phyloP scores from a whole-genome alignment of 1,140 invertebrate genomes.

The Chrysopa pallens region DNA sequence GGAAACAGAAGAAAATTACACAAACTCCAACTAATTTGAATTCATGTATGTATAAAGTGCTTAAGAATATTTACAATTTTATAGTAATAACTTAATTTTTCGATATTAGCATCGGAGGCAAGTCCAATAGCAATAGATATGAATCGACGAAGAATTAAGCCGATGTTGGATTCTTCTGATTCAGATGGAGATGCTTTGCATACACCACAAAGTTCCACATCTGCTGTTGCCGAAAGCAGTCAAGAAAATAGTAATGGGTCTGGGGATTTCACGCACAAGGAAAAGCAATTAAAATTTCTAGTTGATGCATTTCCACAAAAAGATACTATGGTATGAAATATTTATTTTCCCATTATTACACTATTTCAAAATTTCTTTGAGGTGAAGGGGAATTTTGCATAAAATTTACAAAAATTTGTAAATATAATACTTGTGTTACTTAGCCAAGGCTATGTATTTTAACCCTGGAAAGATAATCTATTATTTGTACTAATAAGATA shows the following conservation, averaged over 20 bases:
- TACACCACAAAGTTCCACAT: background rate
- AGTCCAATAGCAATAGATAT: slow-evolving; percentile 1
- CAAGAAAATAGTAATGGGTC: background rate
- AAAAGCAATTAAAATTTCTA: slow-evolving; percentile 18
- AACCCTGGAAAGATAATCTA: background rate
- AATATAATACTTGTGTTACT: no score
- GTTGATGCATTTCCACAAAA: slow-evolving; percentile 10
- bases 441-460: background rate
- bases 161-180: slow-evolving; percentile 15
- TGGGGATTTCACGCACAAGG: slow-evolving; percentile 6
- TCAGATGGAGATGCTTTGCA: slow-evolving; percentile 13
- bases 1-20: slow-evolving; percentile 15
- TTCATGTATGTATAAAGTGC: slow-evolving; percentile 11
- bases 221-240: background rate
- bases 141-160: slow-evolving; percentile 8
- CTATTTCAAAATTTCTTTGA: background rate
- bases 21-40: slow-evolving; percentile 4
- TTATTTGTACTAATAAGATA: background rate
- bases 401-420: no score
- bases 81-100: background rate
- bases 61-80: background rate
- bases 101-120: slow-evolving; percentile 1
- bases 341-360: background rate
- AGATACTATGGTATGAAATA: background rate
- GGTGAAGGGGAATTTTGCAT: no score